Evolutionary conservation across 2,888 invertebrate species (phyloP).

Genomic region (Labia minor): DNA sequence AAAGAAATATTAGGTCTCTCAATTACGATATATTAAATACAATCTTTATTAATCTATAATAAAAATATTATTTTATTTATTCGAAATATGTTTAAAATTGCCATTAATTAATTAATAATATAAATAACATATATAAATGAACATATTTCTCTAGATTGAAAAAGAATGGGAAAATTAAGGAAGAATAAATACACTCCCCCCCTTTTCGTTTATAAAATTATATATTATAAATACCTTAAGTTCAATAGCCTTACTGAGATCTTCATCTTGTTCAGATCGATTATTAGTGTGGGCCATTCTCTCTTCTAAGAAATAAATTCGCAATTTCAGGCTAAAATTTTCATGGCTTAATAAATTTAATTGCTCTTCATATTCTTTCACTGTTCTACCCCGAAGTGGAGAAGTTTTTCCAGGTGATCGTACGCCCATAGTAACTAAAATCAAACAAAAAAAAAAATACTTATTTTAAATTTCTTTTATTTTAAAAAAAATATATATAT

Average conservation of each 20-base stretch:
- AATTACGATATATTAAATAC: too few species aligned
- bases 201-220: too few species aligned
- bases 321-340: slow-evolving; percentile 82
- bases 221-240: too few species aligned
- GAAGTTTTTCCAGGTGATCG: slow-evolving; percentile 28
- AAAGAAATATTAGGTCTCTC: too few species aligned
- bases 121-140: too few species aligned
- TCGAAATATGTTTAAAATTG: too few species aligned
- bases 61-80: too few species aligned
- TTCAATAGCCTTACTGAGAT: slow-evolving; percentile 55
- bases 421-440: slow-evolving; percentile 20
- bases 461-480: slow-evolving; percentile 13
- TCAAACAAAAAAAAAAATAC: neutral
- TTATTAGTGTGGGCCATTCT: slow-evolving; percentile 55
- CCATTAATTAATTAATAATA: too few species aligned
- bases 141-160: too few species aligned
- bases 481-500: slow-evolving; percentile 8
- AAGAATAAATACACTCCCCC: too few species aligned
- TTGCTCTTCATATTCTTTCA: slow-evolving; percentile 86
- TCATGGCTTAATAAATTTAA: slow-evolving; percentile 72
- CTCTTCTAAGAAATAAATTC: slow-evolving; percentile 85
- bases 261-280: slow-evolving; percentile 52
- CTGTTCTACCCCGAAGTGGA: slow-evolving; percentile 53
- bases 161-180: too few species aligned
- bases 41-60: too few species aligned